phyloP scores from a whole-genome alignment of 1,140 invertebrate species.

The Zaprionus camerounensis region DNA sequence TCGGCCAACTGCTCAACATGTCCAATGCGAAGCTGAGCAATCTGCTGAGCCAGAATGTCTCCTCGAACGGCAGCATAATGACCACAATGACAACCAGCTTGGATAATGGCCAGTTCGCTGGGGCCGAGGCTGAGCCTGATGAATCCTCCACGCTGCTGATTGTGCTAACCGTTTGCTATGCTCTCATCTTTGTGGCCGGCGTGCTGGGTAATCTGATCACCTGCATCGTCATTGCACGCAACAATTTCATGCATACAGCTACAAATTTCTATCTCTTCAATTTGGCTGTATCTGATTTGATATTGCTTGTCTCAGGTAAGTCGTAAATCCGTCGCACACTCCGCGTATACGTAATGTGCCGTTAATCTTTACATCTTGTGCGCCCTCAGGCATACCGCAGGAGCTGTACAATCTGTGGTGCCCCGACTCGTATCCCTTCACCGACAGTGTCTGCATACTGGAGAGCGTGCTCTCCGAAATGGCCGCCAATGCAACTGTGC shows the following conservation, averaged over 20 bases:
- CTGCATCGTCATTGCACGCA: constrained; percentile 92
- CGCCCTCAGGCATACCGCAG: constrained; percentile 87
- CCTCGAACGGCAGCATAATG: constrained; percentile 46
- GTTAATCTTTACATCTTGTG: background rate
- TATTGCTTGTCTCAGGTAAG: constrained; percentile 88
- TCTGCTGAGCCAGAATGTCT: constrained; percentile 55
- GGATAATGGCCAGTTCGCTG: background rate
- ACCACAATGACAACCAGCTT: constrained; percentile 37
- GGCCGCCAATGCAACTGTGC: constrained; percentile 94
- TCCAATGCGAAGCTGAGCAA: constrained; percentile 76
- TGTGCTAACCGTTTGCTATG: constrained; percentile 89
- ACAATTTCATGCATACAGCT: constrained; percentile 91
- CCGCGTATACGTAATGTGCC: constrained; percentile 52
- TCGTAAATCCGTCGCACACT: background rate
- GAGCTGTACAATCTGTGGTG: constrained; percentile 92
- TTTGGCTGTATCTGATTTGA: constrained; percentile 93
- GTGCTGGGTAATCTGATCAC: constrained; percentile 93
- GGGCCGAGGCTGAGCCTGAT: background rate
- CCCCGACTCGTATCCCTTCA: constrained; percentile 90
- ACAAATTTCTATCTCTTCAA: constrained; percentile 95
- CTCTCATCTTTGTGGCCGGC: constrained; percentile 91
- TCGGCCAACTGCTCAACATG: constrained; percentile 78
- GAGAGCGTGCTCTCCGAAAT: constrained; percentile 91
- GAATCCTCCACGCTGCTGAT: constrained; percentile 87
- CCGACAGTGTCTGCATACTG: constrained; percentile 90